Conservation (phyloP, 2,797 vertebrate species). For the Mionectes olivaceus region DNA sequence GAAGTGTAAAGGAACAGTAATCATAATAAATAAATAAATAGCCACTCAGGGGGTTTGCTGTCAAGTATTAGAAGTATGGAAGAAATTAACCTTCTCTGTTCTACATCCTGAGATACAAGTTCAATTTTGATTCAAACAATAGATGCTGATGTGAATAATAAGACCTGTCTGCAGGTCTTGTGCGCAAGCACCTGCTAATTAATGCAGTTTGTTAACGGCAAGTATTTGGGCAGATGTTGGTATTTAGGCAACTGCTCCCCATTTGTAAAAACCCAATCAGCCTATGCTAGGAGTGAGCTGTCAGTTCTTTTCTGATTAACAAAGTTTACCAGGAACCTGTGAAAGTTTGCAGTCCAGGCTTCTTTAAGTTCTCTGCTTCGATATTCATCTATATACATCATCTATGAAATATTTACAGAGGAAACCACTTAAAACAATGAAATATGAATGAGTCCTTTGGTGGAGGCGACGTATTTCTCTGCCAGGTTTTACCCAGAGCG, state of each 20-base stretch:
- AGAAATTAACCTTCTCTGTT: not conserved
- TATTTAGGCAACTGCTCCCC: not conserved
- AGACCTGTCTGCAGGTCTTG: not conserved
- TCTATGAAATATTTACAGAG: constrained; percentile 41
- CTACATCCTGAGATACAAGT: not conserved
- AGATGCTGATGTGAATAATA: not conserved
- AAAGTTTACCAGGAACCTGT: not conserved
- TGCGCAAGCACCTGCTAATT: not conserved
- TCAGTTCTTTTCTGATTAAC: not conserved
- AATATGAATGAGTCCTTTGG: constrained; percentile 32
- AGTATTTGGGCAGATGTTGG: not conserved
- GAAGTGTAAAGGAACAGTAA: not conserved
- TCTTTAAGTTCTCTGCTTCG: not conserved
- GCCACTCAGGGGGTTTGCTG: not conserved
- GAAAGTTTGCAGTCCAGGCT: not conserved
- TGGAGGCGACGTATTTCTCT: not conserved
- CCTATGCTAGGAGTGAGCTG: not conserved
- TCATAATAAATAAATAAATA: not conserved
- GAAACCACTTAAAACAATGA: constrained; percentile 51
- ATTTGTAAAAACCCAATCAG: not conserved
- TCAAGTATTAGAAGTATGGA: not conserved
- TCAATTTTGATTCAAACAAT: not conserved
- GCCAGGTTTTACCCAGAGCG: not conserved
- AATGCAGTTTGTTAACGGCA: not conserved
- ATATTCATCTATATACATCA: not conserved